A percentile compares a stretch with the other conserved stretches of the same genome.
phyloP scores from a whole-genome alignment of 1,140 invertebrate species.

The Andrena cerasifolii region DNA sequence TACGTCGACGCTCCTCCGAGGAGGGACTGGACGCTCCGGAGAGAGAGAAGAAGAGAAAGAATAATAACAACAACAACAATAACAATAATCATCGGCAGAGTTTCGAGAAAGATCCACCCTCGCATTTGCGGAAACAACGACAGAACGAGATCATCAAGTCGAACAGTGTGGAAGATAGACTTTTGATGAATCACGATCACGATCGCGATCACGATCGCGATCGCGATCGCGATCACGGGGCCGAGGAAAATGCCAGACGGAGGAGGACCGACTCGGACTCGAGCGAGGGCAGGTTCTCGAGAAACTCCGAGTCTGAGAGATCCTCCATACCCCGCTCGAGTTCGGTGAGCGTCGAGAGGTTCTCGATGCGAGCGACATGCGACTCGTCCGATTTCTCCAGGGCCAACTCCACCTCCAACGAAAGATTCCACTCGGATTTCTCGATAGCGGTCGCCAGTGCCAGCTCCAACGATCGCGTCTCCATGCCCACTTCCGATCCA shows the following conservation, averaged over 20 bases:
- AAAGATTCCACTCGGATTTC: conserved; percentile 80
- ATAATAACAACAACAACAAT: conserved; percentile 42
- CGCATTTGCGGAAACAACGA: conserved; percentile 63
- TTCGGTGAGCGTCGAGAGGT: conserved; percentile 79
- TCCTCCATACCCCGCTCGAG: conserved; percentile 79
- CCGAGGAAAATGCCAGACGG: conserved; percentile 39
- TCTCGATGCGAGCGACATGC: conserved; percentile 79
- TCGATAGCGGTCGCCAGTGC: conserved; percentile 80
- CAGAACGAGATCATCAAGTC: conserved; percentile 81
- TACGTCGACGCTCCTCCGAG: conserved; percentile 84
- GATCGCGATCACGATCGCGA: too few species aligned
- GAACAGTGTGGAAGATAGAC: conserved; percentile 77
- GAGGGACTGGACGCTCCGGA: conserved; percentile 66
- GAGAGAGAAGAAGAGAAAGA: neutral
- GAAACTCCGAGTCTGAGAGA: conserved; percentile 77
- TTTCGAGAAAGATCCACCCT: conserved; percentile 56
- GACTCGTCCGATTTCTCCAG: conserved; percentile 80
- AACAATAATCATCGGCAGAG: conserved; percentile 64
- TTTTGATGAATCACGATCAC: conserved; percentile 76
- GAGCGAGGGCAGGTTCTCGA: conserved; percentile 77
- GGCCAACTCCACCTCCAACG: conserved; percentile 79
- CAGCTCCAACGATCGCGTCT: conserved; percentile 79
- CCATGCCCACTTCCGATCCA: conserved; percentile 77
- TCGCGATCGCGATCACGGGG: too few species aligned
- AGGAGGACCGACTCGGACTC: conserved; percentile 77